These are phyloP conservation scores for Pangasius larnaudii DNA, from an alignment of 2,797 vertebrate genomes.

Conservation along the genomic window DNA sequence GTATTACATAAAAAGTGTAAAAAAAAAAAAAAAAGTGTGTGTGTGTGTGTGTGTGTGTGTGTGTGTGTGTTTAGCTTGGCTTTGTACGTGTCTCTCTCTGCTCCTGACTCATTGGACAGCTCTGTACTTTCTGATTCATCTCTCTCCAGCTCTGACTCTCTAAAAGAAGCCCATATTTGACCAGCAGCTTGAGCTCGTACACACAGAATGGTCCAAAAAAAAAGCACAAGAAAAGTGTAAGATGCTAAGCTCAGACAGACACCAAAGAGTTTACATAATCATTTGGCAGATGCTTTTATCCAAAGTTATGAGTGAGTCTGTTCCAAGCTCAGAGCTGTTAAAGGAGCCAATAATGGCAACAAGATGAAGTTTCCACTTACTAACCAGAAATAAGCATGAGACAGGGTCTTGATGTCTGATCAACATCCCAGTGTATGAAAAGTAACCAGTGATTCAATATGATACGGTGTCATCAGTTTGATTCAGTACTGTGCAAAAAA, in stretches of 20 bases:
- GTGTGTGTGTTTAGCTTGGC: background rate
- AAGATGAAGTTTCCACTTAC: background rate
- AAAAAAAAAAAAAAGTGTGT: background rate
- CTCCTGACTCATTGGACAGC: constrained; percentile 26
- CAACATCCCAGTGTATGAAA: background rate
- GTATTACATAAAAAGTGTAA: background rate
- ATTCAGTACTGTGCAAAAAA: background rate
- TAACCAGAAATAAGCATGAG: constrained; percentile 8
- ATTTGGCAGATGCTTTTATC: constrained; percentile 24
- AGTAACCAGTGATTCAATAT: background rate
- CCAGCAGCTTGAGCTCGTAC: constrained; percentile 30
- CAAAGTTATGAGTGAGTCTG: background rate
- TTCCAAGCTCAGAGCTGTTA: constrained; percentile 1
- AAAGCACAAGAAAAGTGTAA: constrained; percentile 16
- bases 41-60: background rate
- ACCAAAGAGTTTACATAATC: constrained; percentile 10
- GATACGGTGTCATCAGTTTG: background rate
- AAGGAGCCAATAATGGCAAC: background rate
- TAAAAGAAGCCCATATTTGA: constrained; percentile 48
- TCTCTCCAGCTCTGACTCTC: constrained; percentile 30
- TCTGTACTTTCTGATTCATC: constrained; percentile 35
- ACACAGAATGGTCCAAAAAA: constrained; percentile 32
- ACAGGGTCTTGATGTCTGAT: background rate
- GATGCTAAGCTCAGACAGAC: constrained; percentile 16
- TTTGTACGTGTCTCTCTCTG: background rate